Evolutionary conservation across 1,140 invertebrate genomes (phyloP).

Genomic region (Panulirus ornatus): DNA sequence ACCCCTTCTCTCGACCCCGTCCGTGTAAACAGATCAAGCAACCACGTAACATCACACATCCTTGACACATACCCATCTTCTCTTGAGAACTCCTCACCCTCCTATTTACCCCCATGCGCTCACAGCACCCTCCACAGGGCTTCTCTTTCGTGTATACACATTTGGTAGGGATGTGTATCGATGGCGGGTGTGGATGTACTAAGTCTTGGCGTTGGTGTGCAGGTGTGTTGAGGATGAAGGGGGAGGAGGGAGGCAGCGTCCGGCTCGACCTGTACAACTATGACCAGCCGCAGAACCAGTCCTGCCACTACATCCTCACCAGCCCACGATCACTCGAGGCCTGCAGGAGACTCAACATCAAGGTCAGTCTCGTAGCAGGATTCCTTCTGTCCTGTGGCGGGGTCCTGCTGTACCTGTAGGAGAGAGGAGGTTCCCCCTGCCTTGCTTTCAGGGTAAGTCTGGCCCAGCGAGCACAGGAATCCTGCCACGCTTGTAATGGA

Average conservation of each 20-base stretch:
- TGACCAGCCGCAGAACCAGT: constrained; percentile 78
- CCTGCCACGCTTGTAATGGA: no score
- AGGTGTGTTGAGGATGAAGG: constrained; percentile 76
- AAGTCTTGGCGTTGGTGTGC: not conserved
- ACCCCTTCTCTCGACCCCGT: no score
- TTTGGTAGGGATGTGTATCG: not conserved
- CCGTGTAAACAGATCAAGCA: not conserved
- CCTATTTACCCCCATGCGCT: not conserved
- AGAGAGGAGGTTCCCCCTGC: no score
- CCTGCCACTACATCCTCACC: constrained; percentile 80
- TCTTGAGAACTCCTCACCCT: not conserved
- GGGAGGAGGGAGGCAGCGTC: constrained; percentile 1
- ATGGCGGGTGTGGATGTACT: no score
- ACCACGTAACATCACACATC: not conserved
- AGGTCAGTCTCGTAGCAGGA: constrained; percentile 77
- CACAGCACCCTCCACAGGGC: not conserved
- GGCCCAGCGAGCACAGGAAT: no score
- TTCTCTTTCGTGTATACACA: not conserved
- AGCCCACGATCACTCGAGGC: constrained; percentile 80
- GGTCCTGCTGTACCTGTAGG: no score
- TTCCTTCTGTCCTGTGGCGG: no score
- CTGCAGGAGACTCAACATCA: constrained; percentile 79
- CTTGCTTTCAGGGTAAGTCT: no score
- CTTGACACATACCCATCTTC: not conserved
- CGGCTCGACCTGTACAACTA: constrained; percentile 78